Evolutionary conservation across 2,113 vertebrate genomes (phyloP).

Genomic region (Anguilla rostrata): DNA sequence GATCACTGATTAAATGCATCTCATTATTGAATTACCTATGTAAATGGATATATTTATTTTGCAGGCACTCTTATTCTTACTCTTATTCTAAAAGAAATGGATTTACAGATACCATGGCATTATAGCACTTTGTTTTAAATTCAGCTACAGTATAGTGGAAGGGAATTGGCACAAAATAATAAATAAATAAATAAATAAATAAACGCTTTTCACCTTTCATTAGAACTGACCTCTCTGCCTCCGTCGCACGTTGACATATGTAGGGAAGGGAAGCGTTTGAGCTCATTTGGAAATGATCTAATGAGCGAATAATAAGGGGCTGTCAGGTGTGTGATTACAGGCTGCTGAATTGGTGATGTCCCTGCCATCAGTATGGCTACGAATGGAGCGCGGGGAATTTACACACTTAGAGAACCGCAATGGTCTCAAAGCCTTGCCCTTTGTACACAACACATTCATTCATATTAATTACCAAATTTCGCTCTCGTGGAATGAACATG

Average conservation of each 20-base stretch:
- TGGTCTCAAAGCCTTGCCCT: not conserved
- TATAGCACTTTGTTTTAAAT: not conserved
- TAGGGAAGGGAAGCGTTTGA: conserved; percentile 38
- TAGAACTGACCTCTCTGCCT: not conserved
- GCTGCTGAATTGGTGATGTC: conserved; percentile 41
- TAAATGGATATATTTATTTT: not conserved
- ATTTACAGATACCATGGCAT: not conserved
- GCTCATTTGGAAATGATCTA: conserved; percentile 59
- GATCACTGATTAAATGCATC: too few species aligned
- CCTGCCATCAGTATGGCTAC: not conserved
- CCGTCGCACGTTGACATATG: not conserved
- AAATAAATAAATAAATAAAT: too few species aligned
- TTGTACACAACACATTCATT: not conserved
- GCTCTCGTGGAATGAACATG: not conserved
- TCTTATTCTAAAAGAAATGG: not conserved
- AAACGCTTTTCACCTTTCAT: conserved; percentile 5
- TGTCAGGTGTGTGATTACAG: conserved; percentile 60
- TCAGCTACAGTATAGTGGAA: not conserved
- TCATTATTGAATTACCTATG: not conserved
- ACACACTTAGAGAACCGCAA: not conserved
- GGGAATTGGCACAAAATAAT: too few species aligned
- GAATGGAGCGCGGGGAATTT: not conserved
- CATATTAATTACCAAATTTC: not conserved
- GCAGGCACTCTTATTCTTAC: not conserved
- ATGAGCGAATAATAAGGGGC: conserved; percentile 52